Base-by-base conservation (phyloP, 2,797 vertebrate species). In the Ctenochaetus hawaiiensis region DNA sequence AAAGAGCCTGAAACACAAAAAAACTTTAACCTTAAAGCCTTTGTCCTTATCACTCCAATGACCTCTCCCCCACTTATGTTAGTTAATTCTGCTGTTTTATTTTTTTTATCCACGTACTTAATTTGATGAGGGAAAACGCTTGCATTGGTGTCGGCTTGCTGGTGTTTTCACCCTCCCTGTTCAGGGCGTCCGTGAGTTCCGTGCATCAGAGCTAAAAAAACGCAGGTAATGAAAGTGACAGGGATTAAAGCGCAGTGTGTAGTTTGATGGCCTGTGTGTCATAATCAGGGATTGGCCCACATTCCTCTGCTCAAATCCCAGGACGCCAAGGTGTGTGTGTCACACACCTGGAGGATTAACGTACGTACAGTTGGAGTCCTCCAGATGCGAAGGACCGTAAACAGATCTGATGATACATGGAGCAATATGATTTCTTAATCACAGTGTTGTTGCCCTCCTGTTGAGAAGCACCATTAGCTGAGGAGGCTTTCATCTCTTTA, bases 201-300 rank as follows among this genome's bases (percentile, higher is more conserved):
- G 18, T 34, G 57, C 14, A 43, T 60, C 3, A 37, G 34, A 49
- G 75, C 70, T 41, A 59, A 78, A 72, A 44, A 45, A 81, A 77
- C 69, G 26, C 89, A 92, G 93, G 93, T 94, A 89, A 92, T 89
- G 87, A 91, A 90, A 90, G 87, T 82, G 90, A 85, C 66, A 1
- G 75, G 88, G 93, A 93, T 94, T 92, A 91, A 34, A 67, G 78
- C 74, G 57, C 85, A 4, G 69, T 30, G 75, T 75, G 84, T 43
- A 67, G 80, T 81, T 78, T 90, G 82, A 85, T 52, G 81, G 73
- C 58, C 3, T 3, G 43, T 59, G 62, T 67, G 75, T 73, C 77
- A 81, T 93, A 93, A 95, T 93, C 92, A 37, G 81, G 85, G 91
- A 94, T 95, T 94, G 90, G 75, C 89, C 92, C 91, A 93, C 81